These are phyloP conservation scores for Enteromius radiatus DNA, from an alignment of 2,797 vertebrate species.

Conservation along the genomic window DNA sequence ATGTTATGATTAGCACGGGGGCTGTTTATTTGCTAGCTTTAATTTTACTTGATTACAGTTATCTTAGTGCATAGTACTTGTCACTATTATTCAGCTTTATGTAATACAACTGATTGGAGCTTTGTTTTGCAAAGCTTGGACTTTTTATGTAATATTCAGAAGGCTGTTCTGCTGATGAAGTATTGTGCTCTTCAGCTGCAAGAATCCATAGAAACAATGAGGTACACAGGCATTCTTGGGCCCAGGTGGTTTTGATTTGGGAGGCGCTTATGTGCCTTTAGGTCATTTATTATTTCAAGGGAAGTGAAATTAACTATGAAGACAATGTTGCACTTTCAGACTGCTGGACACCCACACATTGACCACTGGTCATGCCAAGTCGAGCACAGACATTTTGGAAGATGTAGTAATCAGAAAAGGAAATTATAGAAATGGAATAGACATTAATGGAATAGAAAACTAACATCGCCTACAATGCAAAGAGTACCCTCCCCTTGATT, in stretches of 20 bases:
- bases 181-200: not conserved
- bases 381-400: not conserved
- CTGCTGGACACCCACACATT: constrained; percentile 34
- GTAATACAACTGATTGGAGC: not conserved
- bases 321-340: constrained; percentile 39
- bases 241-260: constrained; percentile 58
- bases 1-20: not conserved
- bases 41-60: not conserved
- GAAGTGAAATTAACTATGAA: constrained; percentile 44
- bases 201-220: constrained; percentile 20
- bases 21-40: constrained; percentile 10
- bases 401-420: not conserved
- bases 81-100: not conserved
- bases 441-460: not conserved
- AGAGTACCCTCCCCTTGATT: not conserved
- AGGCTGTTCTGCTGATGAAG: not conserved
- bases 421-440: constrained; percentile 4
- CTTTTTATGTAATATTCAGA: constrained; percentile 5
- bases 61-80: not conserved
- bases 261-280: constrained; percentile 42
- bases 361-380: not conserved
- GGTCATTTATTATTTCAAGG: constrained; percentile 52
- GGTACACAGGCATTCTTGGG: not conserved
- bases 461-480: not conserved
- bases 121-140: not conserved